Percentiles rank a stretch among this genome's conserved stretches.
phyloP scores from a whole-genome alignment of 2,888 invertebrate genomes.

The Lasioglossum oenotherae region DNA sequence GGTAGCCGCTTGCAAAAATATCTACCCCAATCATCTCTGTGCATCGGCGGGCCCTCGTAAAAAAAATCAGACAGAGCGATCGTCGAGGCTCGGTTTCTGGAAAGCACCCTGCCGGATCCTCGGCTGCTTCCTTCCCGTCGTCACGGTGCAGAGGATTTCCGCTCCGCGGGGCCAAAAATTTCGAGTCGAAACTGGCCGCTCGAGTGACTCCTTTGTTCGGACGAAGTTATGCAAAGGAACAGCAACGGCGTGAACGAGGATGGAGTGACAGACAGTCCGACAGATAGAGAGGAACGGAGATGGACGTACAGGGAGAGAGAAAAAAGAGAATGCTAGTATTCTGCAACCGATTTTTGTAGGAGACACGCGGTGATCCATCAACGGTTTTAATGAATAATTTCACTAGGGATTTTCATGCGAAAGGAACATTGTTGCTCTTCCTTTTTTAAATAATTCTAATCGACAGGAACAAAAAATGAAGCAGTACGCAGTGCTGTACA shows the following conservation, averaged over 20 bases:
- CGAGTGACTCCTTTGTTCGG: conserved; percentile 71
- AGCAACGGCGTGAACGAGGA: conserved; percentile 16
- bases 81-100: conserved; percentile 40
- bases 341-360: background rate
- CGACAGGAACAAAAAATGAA: no score
- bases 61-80: conserved; percentile 38
- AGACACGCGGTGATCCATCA: background rate
- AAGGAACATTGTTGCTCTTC: background rate
- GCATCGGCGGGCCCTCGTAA: conserved; percentile 23
- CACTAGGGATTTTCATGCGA: background rate
- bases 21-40: conserved; percentile 19
- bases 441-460: background rate
- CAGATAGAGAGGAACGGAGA: background rate
- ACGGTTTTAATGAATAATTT: background rate
- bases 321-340: background rate
- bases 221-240: conserved; percentile 58
- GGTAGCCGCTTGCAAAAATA: conserved; percentile 26
- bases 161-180: conserved; percentile 55
- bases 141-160: conserved; percentile 57
- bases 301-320: background rate
- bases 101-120: conserved; percentile 31
- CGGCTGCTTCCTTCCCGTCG: conserved; percentile 34
- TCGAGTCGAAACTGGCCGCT: conserved; percentile 59
- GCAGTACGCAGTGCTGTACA: background rate
- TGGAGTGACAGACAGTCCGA: conserved; percentile 4